Percentiles rank a stretch among this genome's conserved stretches.
These are phyloP conservation scores for Ploceus nigricollis DNA, from an alignment of 2,113 vertebrate species.

Conservation along the genomic window DNA sequence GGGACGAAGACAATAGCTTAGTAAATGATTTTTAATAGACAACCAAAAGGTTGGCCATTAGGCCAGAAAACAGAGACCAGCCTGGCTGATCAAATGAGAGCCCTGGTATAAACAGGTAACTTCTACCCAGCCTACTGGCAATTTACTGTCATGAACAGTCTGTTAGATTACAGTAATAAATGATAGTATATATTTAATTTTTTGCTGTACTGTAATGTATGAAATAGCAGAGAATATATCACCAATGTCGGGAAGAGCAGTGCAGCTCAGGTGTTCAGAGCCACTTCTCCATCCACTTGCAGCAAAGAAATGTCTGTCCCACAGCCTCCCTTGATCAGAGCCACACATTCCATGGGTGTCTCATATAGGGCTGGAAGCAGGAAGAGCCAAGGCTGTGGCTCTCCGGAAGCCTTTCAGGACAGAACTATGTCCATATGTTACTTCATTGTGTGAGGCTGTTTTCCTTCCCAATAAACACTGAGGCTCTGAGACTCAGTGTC, in stretches of 20 bases:
- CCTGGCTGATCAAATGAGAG: neutral
- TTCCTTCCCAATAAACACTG: neutral
- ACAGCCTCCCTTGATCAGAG: neutral
- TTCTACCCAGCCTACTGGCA: neutral
- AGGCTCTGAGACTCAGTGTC: neutral
- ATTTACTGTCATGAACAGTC: neutral
- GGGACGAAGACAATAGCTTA: neutral
- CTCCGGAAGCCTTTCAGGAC: neutral
- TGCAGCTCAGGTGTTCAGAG: neutral
- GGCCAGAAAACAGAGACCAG: neutral
- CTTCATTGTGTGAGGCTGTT: neutral
- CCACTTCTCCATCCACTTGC: neutral
- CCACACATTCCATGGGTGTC: accelerated
- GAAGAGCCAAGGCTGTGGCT: neutral
- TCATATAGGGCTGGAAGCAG: neutral
- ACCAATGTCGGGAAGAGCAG: neutral
- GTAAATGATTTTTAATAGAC: neutral
- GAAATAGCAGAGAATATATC: neutral
- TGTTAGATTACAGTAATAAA: neutral
- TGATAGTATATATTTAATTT: neutral
- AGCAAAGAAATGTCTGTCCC: neutral
- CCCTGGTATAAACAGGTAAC: neutral
- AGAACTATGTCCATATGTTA: neutral
- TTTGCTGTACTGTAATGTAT: neutral
- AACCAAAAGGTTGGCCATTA: neutral